Evolutionary conservation across 2,888 invertebrate genomes (phyloP).

Genomic region (Troides helena): DNA sequence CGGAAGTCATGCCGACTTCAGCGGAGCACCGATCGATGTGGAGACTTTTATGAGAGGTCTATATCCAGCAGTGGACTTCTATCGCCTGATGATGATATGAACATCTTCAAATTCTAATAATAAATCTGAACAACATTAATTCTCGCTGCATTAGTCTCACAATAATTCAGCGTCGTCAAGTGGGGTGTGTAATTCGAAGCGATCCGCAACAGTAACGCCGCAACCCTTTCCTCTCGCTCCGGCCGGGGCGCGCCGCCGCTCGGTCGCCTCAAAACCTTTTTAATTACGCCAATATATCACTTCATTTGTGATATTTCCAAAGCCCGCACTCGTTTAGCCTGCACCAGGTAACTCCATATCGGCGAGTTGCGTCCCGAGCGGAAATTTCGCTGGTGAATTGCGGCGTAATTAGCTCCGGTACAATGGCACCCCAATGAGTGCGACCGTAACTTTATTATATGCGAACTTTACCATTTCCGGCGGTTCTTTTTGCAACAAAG

Average conservation of each 20-base stretch:
- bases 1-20: no score
- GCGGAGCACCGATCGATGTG: no score
- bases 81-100: no score
- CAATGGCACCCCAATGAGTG: constrained; percentile 3
- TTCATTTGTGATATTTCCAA: constrained; percentile 50
- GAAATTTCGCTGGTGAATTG: constrained; percentile 16
- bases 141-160: constrained; percentile 41
- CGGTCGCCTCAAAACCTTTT: constrained; percentile 53
- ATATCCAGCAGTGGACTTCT: no score
- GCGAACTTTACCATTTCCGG: background rate
- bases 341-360: constrained; percentile 25
- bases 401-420: constrained; percentile 9
- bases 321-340: constrained; percentile 29
- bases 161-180: constrained; percentile 49
- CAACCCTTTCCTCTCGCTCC: no score
- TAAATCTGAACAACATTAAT: constrained; percentile 34
- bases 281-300: constrained; percentile 66
- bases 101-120: background rate
- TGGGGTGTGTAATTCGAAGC: constrained; percentile 46
- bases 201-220: constrained; percentile 45
- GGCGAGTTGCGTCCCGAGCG: constrained; percentile 7
- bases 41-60: no score
- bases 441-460: background rate
- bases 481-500: background rate
- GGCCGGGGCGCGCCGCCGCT: constrained; percentile 27